These are phyloP conservation scores for Melipona bicolor DNA, from an alignment of 2,888 invertebrate genomes.

Conservation along the genomic window DNA sequence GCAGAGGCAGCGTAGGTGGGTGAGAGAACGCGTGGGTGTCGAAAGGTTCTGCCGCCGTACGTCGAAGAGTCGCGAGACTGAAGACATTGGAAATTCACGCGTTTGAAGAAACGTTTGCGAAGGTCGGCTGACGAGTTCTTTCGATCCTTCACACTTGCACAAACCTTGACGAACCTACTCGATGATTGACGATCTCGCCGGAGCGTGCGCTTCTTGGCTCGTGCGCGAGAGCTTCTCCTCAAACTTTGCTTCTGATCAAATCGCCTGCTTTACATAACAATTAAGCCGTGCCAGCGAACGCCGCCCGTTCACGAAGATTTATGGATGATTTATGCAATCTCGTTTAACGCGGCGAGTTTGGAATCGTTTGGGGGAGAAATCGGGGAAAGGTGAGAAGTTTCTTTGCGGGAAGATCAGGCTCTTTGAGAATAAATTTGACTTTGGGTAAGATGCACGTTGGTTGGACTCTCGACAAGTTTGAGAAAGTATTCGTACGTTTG, in stretches of 20 bases:
- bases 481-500: too few relatives aligned
- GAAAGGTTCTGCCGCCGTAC: slow-evolving; percentile 48
- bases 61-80: slow-evolving; percentile 38
- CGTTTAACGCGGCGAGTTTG: not conserved
- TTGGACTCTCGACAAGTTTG: not conserved
- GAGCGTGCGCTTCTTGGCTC: not conserved
- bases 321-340: not conserved
- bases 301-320: not conserved
- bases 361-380: not conserved
- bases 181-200: slow-evolving; percentile 43
- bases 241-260: slow-evolving; percentile 12
- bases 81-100: slow-evolving; percentile 23
- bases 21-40: slow-evolving; percentile 57
- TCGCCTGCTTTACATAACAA: slow-evolving; percentile 33
- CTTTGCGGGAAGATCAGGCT: too few relatives aligned
- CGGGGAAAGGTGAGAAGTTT: not conserved
- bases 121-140: slow-evolving; percentile 37
- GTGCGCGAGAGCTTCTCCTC: not conserved
- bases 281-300: not conserved
- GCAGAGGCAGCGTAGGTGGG: slow-evolving; percentile 34
- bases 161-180: slow-evolving; percentile 50
- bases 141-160: slow-evolving; percentile 36
- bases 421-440: not conserved
- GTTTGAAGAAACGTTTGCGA: slow-evolving; percentile 11
- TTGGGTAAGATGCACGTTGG: rapidly evolving